These are phyloP conservation scores for Prochilodus magdalenae DNA, from an alignment of 2,113 vertebrate genomes.

Conservation along the genomic window DNA sequence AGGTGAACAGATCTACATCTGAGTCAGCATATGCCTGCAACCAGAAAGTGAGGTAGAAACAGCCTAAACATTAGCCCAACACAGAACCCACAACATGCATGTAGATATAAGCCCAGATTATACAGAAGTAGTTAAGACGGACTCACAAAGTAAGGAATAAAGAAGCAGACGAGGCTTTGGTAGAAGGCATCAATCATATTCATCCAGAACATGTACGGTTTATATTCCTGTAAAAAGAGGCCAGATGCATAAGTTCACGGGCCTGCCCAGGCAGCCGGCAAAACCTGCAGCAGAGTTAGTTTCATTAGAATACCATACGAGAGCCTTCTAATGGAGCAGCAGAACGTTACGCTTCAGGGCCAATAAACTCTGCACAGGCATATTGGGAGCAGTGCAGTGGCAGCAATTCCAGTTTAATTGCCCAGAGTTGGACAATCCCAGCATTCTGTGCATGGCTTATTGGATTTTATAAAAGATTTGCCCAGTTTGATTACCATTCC, in stretches of 20 bases:
- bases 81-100: not conserved
- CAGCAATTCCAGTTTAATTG: conserved; percentile 33
- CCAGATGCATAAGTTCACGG: not conserved
- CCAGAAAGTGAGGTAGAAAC: not conserved
- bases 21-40: conserved; percentile 90
- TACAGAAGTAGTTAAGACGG: not conserved
- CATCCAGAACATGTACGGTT: conserved; percentile 95
- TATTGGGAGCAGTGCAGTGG: conserved; percentile 18
- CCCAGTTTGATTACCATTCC: not conserved
- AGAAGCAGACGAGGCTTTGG: conserved; percentile 97
- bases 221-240: conserved; percentile 84
- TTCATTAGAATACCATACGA: conserved; percentile 15
- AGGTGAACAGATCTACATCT: conserved; percentile 90
- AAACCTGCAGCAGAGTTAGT: not conserved
- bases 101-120: not conserved
- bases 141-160: conserved; percentile 97
- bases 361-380: conserved; percentile 19
- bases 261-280: not conserved
- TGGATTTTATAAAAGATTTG: conserved; percentile 38
- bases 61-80: not conserved
- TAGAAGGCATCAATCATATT: conserved; percentile 98
- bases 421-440: conserved; percentile 25
- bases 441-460: conserved; percentile 26
- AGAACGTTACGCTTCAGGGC: not conserved
- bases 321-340: conserved; percentile 27